phyloP scores from a whole-genome alignment of 2,888 invertebrate species.

The Campopleginae sp. region DNA sequence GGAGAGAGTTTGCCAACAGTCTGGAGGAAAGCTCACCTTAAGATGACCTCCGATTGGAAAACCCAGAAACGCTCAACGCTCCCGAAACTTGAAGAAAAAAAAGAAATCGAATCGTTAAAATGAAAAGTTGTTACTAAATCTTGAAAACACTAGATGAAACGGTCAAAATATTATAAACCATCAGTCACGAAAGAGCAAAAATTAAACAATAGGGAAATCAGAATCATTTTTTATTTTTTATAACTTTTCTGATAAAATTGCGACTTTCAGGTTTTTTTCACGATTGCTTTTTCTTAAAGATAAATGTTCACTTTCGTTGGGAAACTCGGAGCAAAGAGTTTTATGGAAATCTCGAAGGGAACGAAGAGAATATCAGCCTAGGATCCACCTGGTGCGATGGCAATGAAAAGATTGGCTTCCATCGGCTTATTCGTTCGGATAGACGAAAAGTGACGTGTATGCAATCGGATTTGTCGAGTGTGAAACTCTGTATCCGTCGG shows the following conservation, averaged over 20 bases:
- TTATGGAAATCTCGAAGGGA: background rate
- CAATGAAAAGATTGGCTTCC: conserved; percentile 41
- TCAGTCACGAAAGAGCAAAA: no score
- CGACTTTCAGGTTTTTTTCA: background rate
- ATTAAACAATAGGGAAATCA: background rate
- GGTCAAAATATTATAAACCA: no score
- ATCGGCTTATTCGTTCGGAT: conserved; percentile 45
- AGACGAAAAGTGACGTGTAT: conserved; percentile 62
- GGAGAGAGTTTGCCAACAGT: conserved; percentile 22
- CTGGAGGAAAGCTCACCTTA: conserved; percentile 20
- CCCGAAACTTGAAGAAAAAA: background rate
- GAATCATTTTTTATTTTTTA: background rate
- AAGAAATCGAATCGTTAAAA: background rate
- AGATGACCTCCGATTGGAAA: conserved; percentile 27
- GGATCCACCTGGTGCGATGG: background rate
- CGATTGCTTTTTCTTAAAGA: background rate
- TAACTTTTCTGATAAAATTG: background rate
- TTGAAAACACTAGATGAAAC: background rate
- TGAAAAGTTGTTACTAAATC: background rate
- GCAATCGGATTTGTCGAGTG: conserved; percentile 79
- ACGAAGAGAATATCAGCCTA: background rate
- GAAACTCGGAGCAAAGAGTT: background rate
- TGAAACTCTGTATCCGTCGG: conserved; percentile 77
- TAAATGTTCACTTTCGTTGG: background rate
- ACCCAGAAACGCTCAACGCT: background rate